These are phyloP conservation scores for Elachura formosa DNA, from an alignment of 2,113 vertebrate genomes.

Conservation along the genomic window DNA sequence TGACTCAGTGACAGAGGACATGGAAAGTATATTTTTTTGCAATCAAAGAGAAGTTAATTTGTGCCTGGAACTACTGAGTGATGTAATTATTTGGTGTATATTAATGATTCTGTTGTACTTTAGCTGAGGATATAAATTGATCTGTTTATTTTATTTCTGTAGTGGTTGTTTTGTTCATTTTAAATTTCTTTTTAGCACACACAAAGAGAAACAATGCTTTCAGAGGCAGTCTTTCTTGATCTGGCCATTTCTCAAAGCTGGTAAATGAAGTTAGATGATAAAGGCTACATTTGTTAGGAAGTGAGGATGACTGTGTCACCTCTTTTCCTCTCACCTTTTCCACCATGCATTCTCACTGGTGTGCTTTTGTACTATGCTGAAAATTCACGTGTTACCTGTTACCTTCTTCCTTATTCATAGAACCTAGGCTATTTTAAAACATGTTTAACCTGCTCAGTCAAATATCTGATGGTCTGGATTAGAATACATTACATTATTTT, in stretches of 20 bases:
- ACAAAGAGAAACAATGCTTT: background rate
- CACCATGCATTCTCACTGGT: background rate
- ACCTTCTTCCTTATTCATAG: background rate
- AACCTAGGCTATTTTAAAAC: background rate
- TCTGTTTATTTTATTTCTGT: background rate
- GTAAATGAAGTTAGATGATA: background rate
- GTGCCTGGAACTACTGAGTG: background rate
- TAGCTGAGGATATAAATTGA: background rate
- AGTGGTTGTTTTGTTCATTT: background rate
- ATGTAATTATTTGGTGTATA: background rate
- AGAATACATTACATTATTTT: background rate
- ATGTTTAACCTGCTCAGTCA: background rate
- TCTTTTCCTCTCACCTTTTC: background rate
- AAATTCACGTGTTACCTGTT: background rate
- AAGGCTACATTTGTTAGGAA: background rate
- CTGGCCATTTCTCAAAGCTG: background rate
- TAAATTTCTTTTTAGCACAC: background rate
- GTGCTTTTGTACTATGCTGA: background rate
- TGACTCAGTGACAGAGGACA: rapidly evolving
- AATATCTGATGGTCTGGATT: background rate
- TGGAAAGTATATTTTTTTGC: background rate
- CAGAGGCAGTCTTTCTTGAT: background rate
- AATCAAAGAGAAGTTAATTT: background rate
- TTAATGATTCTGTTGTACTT: background rate
- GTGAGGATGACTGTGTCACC: background rate